Evolutionary conservation across 2,797 vertebrate species (phyloP), one percentile per base, ranked within the genome.

Genomic region (Cossypha heuglini): DNA sequence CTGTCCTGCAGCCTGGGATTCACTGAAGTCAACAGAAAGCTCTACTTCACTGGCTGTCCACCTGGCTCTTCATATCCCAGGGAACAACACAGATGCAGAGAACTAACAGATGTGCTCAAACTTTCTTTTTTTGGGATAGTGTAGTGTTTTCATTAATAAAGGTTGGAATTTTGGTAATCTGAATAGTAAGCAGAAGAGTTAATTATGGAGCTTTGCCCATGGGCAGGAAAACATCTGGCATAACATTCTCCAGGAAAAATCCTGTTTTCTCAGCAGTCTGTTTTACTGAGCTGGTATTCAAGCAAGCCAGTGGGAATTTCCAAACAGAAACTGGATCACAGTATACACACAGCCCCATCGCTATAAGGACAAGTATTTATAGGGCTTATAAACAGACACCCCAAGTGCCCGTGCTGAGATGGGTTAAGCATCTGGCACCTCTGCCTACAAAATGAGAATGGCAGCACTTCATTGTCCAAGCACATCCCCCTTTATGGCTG

Each of bases 91-190:
- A 93, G 61, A 58, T 83, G 75, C 51, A 90, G 35, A 91, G 61
- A 75, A 78, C 69, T 73, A 75, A 77, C 43, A 75, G 76, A 66
- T 8, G 67, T 76, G 40, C 55, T 86, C 46, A 46, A 88, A 78
- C 13, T 66, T 93, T 75, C 29, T 69, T 91, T 91, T 57, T 57
- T 71, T 61, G 63, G 54, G 43, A 40, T 29, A 42, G 33, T 8
- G 17, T 6, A 33, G 40, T 86, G 79, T 81, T 96, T 95, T 93
- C 73, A 90, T 78, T 89, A 93, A 74, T 91, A 91, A 95, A 86
- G 85, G 52, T 0, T 75, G 82, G 73, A 93, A 94, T 93, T 90
- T 61, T 11, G 6, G 48, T 81, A 78, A 91, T 91, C 75, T 69
- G 86, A 91, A 90, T 49, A 17, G 18, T 54, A 76, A 93, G 62